Conservation (phyloP, 2,113 vertebrate genomes). For the Ciconia maguari region DNA sequence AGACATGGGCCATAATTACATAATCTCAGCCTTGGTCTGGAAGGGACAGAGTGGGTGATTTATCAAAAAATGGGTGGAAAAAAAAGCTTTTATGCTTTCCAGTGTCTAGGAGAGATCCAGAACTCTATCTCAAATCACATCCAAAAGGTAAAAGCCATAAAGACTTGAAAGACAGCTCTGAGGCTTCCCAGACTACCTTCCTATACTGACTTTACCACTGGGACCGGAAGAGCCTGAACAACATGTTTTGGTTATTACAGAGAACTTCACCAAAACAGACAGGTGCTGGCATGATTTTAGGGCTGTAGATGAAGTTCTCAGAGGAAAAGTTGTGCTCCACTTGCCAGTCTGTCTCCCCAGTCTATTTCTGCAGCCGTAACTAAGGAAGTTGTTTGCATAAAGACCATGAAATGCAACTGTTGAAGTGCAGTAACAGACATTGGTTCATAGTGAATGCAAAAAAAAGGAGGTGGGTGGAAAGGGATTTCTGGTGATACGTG, state of each 20-base stretch:
- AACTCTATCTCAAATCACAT: neutral
- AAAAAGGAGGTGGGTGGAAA: neutral
- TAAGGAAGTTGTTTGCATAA: slow-evolving; percentile 33
- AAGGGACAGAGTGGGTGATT: neutral
- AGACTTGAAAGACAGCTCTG: neutral
- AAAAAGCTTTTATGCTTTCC: neutral
- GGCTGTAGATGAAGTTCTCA: slow-evolving; percentile 11
- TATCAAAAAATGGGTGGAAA: neutral
- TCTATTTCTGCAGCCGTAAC: neutral
- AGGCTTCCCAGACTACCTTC: neutral
- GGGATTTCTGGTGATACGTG: neutral
- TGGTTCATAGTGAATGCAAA: neutral
- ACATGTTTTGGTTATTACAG: slow-evolving; percentile 1
- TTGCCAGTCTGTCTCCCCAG: slow-evolving; percentile 2
- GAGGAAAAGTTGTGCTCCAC: neutral
- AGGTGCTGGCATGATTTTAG: slow-evolving; percentile 33
- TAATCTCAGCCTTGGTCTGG: neutral
- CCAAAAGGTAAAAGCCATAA: neutral
- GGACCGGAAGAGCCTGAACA: slow-evolving; percentile 36
- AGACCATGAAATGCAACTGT: neutral
- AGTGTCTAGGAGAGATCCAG: neutral
- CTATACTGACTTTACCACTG: neutral
- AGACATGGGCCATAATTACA: neutral
- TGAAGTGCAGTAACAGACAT: neutral
- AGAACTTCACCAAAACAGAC: slow-evolving; percentile 16